Evolutionary conservation across 2,113 vertebrate genomes (phyloP), one percentile per base, ranked within the genome.

Genomic region (Anseranas semipalmata): DNA sequence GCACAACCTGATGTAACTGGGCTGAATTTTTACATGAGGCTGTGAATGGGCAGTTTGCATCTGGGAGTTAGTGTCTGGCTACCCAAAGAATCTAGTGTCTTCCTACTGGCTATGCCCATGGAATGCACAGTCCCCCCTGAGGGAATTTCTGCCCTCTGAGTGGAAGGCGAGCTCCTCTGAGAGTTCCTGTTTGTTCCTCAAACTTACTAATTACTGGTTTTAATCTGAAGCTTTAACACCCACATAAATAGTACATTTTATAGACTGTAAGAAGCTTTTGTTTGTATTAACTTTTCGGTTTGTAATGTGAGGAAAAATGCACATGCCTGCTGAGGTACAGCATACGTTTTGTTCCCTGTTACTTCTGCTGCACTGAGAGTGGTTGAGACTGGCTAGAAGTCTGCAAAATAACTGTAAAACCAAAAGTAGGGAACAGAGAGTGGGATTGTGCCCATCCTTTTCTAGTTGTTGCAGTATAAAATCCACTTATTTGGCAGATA

Each of bases 331-430:
- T 79, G 72, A 76, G 46, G 55, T 28, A 37, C 89, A 48, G 30
- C 9, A 5, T 52, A n/a, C 0, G 0, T 10, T 81, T 81, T 56
- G 39, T 93, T 75, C 48, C 19, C 16, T 60, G 6, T 45, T 0
- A 0, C 41, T 73, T 80, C n/a, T 80, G 48, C 77, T 56, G n/a
- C 21, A 10, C 37, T n/a, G 37, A 70, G 27, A 45, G 20, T 32
- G 48, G 21, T 72, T 63, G 79, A 71, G 30, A 27, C n/a, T 15
- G 43, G 11, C 27, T 37, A 53, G 27, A 65, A 60, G 24, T 89
- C 52, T 35, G 73, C 48, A 86, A 91, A 93, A 53, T 48, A 55
- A 59, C n/a, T 63, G 58, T 68, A 30, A 77, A 62, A 91, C 28
- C 32, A 71, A 4, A 83, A 77, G 21, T 32, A 28, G 58, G 56